phyloP scores from a whole-genome alignment of 2,797 vertebrate genomes.

The Phyllotis vaccarum region DNA sequence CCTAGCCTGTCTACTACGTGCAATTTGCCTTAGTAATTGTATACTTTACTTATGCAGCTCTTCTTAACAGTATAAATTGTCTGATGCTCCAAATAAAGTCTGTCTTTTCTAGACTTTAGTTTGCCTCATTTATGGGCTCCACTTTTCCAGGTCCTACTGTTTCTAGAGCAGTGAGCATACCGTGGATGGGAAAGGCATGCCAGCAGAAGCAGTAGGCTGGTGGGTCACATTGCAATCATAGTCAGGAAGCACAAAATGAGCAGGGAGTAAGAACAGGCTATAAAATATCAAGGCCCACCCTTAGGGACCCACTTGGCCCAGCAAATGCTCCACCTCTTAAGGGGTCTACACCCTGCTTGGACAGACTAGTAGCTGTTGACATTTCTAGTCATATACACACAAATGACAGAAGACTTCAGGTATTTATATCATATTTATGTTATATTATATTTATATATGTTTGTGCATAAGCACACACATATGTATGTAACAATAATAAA shows the following conservation, averaged over 20 bases:
- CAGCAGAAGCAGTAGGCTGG: background rate
- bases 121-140: background rate
- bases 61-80: background rate
- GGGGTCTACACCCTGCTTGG: too few species aligned
- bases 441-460: background rate
- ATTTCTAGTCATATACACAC: background rate
- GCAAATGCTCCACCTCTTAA: background rate
- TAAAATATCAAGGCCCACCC: background rate
- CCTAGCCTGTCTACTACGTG: background rate
- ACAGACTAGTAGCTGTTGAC: background rate
- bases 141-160: background rate
- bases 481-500: background rate
- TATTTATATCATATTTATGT: background rate
- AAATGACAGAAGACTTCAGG: background rate
- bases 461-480: background rate
- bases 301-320: too few species aligned
- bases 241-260: background rate
- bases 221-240: background rate
- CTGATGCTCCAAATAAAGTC: background rate
- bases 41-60: background rate
- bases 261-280: background rate
- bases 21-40: background rate
- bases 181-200: background rate
- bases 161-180: background rate
- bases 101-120: background rate